Base-by-base conservation (phyloP, 2,888 invertebrate genomes). In the Caenorhabditis becei region DNA sequence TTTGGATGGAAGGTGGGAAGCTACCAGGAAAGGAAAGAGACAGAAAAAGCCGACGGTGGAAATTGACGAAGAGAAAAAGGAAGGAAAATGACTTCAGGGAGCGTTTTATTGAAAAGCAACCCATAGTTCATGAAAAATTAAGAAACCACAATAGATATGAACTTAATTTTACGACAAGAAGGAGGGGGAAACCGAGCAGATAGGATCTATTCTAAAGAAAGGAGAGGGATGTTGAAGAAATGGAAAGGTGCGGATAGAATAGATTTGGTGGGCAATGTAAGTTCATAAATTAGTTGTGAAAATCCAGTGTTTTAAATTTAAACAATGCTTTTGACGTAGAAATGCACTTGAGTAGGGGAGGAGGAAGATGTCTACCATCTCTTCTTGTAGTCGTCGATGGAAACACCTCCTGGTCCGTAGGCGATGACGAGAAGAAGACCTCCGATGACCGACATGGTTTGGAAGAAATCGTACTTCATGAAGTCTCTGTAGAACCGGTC, bases 371-470 rank as follows among this genome's bases (percentile, higher is more conserved):
- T 81, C 77, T 92, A 97, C 97, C 97, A 99, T 92, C 96, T 95
- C 93, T 99, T 99, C 93, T 99, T 99, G 93, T 98, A 97, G 92
- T 98, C 98, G 92, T 99, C 99, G 96, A 99, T 97, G 83, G 97
- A 97, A 49, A 97, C 97, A 72, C 97, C 97, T 79, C 99, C 99
- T 47, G 99, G 99, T 41, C 99, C 99, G 83, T 98, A 94, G 83
- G 96, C 96, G 14, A 99, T 98, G 88, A 99, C 97, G 95, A 99
- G 96, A 74, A 99, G 93, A 26, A 99, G 94, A 54, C 90, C 99
- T 83, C 99, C 99, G 91, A 99, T 95, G 83, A 99, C 99, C 53
- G 98, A 98, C 91, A 98, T 93, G 51, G 99, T 99, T 95, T 89
- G 94, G 79, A 95, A 95, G 94, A 99, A 99, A 93, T 99, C 99